These are phyloP conservation scores for Lagopus muta DNA, from an alignment of 2,113 vertebrate species.

Conservation along the genomic window DNA sequence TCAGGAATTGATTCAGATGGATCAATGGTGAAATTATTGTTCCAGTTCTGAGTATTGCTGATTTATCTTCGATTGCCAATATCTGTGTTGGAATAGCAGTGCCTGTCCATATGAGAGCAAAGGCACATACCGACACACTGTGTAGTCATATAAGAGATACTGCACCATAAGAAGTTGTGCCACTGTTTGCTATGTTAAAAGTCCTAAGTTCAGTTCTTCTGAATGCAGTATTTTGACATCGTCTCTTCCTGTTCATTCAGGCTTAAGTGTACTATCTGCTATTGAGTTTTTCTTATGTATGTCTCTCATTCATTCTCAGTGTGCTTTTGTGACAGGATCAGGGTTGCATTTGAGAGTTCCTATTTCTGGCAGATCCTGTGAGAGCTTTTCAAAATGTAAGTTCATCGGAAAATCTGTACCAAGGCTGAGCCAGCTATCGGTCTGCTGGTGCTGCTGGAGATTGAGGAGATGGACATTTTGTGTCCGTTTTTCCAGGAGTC, in stretches of 20 bases:
- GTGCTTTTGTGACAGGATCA: neutral
- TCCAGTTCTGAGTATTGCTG: neutral
- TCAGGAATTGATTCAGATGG: neutral
- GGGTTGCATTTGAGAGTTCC: neutral
- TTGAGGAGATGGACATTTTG: neutral
- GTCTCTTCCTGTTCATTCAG: neutral
- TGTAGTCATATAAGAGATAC: accelerated
- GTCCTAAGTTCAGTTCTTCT: neutral
- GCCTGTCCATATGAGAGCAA: neutral
- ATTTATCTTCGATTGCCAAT: neutral
- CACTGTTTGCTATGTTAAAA: neutral
- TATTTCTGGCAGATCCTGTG: slow-evolving; percentile 15
- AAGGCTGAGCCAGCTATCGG: neutral
- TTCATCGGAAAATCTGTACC: neutral
- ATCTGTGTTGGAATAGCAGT: neutral
- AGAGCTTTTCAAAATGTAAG: neutral
- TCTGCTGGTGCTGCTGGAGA: neutral
- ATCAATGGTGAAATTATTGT: neutral
- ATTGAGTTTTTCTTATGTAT: neutral
- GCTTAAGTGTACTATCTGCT: neutral
- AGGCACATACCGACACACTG: neutral
- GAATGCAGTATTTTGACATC: neutral
- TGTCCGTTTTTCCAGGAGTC: neutral
- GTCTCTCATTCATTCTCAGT: neutral
- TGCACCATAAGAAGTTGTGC: neutral